phyloP scores from a whole-genome alignment of 2,113 vertebrate species.

The Peucedramus taeniatus region DNA sequence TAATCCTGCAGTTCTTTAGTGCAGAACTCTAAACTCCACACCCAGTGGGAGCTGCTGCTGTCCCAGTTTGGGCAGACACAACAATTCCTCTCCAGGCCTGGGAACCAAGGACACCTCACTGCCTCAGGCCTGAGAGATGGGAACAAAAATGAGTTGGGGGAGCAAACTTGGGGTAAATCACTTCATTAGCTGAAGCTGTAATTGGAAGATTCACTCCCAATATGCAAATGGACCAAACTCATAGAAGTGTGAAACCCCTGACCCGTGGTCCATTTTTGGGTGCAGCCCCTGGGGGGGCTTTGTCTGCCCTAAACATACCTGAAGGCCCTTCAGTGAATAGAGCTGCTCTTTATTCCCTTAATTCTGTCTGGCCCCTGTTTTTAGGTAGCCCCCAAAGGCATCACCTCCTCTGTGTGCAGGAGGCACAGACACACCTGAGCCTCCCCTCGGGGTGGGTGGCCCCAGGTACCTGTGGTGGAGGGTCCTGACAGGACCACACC shows the following conservation, averaged over 20 bases:
- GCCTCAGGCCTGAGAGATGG: neutral
- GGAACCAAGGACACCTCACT: neutral
- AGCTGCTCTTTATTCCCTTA: neutral
- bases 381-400: neutral
- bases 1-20: neutral
- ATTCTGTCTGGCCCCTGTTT: neutral
- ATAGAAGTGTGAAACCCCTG: neutral
- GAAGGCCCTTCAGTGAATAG: fast-evolving
- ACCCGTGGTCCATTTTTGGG: fast-evolving
- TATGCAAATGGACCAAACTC: neutral
- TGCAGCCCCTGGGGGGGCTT: neutral
- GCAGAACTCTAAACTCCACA: fast-evolving
- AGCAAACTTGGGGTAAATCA: neutral
- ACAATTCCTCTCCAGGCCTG: neutral
- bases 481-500: neutral
- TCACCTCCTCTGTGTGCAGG: neutral
- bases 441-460: neutral
- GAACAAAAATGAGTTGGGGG: neutral
- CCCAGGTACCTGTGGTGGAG: fast-evolving
- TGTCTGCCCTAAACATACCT: fast-evolving
- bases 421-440: neutral
- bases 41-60: neutral
- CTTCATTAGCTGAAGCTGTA: neutral
- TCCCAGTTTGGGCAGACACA: neutral
- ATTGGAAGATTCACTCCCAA: neutral